Evolutionary conservation across 2,113 vertebrate species (phyloP).

Genomic region (Mesocricetus auratus): DNA sequence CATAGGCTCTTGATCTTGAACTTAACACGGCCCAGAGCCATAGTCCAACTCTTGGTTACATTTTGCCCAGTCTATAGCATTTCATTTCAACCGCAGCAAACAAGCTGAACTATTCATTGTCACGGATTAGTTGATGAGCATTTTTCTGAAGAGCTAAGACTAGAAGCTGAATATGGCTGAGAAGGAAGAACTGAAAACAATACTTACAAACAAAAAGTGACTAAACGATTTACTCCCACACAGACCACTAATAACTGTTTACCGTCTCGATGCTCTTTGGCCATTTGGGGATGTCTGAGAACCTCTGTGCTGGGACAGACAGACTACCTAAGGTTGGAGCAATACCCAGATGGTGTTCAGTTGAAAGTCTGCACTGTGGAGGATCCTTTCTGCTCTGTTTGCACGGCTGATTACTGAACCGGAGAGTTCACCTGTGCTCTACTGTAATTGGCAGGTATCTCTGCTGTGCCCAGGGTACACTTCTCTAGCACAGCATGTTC

Average conservation of each 20-base stretch:
- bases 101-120: neutral
- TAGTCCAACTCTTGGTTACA: neutral
- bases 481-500: constrained; percentile 62
- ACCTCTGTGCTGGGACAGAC: neutral
- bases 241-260: constrained; percentile 83
- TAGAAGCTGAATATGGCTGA: neutral
- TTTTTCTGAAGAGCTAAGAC: constrained; percentile 19
- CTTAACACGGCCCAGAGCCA: neutral
- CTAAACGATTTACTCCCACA: constrained; percentile 60
- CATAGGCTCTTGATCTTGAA: neutral
- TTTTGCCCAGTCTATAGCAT: neutral
- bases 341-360: neutral
- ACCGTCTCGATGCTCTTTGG: constrained; percentile 32
- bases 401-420: constrained; percentile 38
- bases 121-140: neutral
- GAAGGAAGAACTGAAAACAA: constrained; percentile 1
- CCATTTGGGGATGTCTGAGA: neutral
- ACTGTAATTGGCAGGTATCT: constrained; percentile 76
- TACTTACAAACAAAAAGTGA: constrained; percentile 52
- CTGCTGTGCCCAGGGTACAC: constrained; percentile 3
- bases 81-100: neutral
- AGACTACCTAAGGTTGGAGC: neutral
- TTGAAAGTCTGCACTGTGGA: constrained; percentile 48
- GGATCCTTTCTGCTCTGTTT: constrained; percentile 62
- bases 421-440: constrained; percentile 49